These are phyloP conservation scores for Papilio polyxenes DNA, from an alignment of 1,140 invertebrate genomes.

Conservation along the genomic window DNA sequence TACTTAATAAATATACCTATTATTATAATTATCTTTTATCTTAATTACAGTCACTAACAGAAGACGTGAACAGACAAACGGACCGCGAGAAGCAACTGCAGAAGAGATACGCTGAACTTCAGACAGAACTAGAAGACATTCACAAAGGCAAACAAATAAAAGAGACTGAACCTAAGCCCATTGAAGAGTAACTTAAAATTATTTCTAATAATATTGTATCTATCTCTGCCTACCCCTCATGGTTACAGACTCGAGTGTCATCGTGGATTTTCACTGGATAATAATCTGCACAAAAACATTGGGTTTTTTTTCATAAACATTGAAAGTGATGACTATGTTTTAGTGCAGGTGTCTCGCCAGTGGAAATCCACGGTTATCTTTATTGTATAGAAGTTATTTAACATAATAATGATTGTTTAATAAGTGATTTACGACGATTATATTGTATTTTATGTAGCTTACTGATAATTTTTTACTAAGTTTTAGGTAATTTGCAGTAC, in stretches of 20 bases:
- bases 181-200: slow-evolving; percentile 40
- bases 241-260: background rate
- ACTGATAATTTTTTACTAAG: background rate
- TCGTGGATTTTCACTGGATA: no score
- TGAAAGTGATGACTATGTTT: no score
- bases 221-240: background rate
- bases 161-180: slow-evolving; percentile 40
- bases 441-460: background rate
- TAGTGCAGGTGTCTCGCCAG: no score
- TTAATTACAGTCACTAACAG: slow-evolving; percentile 86
- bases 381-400: background rate
- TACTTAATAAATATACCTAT: no score
- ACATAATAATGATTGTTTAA: background rate
- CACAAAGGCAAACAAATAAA: slow-evolving; percentile 59
- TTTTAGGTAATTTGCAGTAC: background rate
- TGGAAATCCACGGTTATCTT: background rate
- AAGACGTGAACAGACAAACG: slow-evolving; percentile 95
- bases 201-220: background rate
- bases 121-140: slow-evolving; percentile 81
- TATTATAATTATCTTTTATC: slow-evolving; percentile 25
- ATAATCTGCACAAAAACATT: background rate
- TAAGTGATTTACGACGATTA: background rate
- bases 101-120: slow-evolving; percentile 87
- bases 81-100: slow-evolving; percentile 95
- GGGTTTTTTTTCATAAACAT: background rate